Evolutionary conservation across 2,113 vertebrate genomes (phyloP).

Genomic region (Seriola quinqueradiata): DNA sequence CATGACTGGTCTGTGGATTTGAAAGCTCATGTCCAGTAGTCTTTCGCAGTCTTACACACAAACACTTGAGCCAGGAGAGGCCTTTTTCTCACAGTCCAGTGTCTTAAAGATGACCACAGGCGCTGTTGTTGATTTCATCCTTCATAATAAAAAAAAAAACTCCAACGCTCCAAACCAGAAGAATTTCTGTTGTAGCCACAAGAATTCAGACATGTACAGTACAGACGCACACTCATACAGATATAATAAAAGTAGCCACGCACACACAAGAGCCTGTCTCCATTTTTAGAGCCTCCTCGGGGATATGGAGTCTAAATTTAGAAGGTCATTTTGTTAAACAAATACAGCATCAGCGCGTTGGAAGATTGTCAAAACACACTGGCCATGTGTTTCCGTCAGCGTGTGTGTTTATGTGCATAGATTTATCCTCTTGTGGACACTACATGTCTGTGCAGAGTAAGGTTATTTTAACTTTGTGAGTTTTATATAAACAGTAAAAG

Average conservation of each 20-base stretch:
- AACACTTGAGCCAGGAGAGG: background rate
- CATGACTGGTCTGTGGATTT: background rate
- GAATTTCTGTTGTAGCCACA: constrained; percentile 32
- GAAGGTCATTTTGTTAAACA: constrained; percentile 73
- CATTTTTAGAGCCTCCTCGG: constrained; percentile 69
- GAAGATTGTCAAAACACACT: constrained; percentile 63
- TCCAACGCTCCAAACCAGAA: constrained; percentile 27
- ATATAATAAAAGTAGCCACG: constrained; percentile 4
- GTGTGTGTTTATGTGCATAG: constrained; percentile 31
- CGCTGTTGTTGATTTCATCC: background rate
- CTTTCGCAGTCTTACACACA: background rate
- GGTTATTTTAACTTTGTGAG: constrained; percentile 51
- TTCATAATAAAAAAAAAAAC: constrained; percentile 4
- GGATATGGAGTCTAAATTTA: constrained; percentile 71
- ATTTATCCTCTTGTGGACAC: constrained; percentile 38
- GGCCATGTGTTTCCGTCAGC: constrained; percentile 52
- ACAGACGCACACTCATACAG: background rate
- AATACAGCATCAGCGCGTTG: constrained; percentile 61
- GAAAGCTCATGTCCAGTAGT: too few species aligned
- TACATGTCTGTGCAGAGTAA: background rate
- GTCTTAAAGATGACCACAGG: background rate
- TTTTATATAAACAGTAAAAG: constrained; percentile 46
- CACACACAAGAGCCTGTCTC: constrained; percentile 27
- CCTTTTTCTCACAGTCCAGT: constrained; percentile 1
- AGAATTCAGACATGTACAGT: constrained; percentile 29